A percentile compares a stretch with the other conserved stretches of the same genome.
Evolutionary conservation across 2,113 vertebrate species (phyloP).

Genomic region (Mugil cephalus): DNA sequence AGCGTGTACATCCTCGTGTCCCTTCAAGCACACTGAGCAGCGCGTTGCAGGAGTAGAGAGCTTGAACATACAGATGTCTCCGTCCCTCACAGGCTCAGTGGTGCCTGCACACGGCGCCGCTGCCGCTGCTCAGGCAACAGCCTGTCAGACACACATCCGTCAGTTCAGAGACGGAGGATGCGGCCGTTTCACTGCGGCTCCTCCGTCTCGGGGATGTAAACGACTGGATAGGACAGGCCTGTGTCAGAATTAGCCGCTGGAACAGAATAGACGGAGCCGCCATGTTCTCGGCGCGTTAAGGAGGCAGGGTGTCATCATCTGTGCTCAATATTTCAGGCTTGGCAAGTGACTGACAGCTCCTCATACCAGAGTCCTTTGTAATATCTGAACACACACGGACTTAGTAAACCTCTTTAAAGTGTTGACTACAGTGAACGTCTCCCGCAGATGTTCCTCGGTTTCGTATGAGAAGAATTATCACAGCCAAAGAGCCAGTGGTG

Average conservation of each 20-base stretch:
- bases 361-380: neutral
- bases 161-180: conserved; percentile 27
- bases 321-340: neutral
- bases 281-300: conserved; percentile 7
- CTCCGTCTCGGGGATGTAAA: conserved; percentile 15
- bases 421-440: neutral
- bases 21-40: conserved; percentile 57
- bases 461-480: neutral
- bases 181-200: conserved; percentile 10
- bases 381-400: neutral
- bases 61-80: conserved; percentile 71
- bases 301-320: conserved; percentile 14
- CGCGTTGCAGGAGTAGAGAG: conserved; percentile 44
- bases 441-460: neutral
- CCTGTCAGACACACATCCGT: conserved; percentile 62
- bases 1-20: conserved; percentile 52
- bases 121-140: conserved; percentile 26
- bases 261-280: conserved; percentile 29
- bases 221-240: conserved; percentile 20
- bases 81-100: conserved; percentile 69
- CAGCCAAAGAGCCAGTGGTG: conserved; percentile 7
- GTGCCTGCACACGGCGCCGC: conserved; percentile 49
- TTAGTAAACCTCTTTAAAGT: neutral
- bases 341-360: conserved; percentile 18
- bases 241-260: conserved; percentile 48